Evolutionary conservation across 2,113 vertebrate genomes (phyloP).

Genomic region (Oreochromis aureus): DNA sequence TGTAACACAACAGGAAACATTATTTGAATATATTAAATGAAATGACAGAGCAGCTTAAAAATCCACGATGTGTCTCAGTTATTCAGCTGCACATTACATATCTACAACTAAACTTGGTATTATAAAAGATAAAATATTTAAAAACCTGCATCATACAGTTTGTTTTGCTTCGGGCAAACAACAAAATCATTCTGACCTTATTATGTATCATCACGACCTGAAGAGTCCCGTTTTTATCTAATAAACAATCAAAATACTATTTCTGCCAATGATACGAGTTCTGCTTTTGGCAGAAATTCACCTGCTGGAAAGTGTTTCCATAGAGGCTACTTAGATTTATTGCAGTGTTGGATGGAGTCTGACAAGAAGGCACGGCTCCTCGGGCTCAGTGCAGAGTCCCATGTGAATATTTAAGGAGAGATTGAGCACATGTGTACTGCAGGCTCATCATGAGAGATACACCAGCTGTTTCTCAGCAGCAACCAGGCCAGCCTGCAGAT

Average conservation of each 20-base stretch:
- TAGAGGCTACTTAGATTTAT: neutral
- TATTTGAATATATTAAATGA: neutral
- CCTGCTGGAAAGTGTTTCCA: neutral
- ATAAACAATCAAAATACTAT: neutral
- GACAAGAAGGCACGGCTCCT: neutral
- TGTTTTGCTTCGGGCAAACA: neutral
- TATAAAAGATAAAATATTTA: neutral
- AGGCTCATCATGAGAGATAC: neutral
- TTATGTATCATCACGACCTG: neutral
- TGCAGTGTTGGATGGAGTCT: neutral
- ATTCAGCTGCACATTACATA: neutral
- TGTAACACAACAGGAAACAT: neutral
- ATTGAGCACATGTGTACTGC: neutral
- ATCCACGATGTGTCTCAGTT: neutral
- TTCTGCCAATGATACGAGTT: neutral
- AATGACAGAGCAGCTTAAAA: neutral
- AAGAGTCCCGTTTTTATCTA: neutral
- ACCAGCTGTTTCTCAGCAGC: constrained; percentile 1
- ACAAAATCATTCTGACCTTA: neutral
- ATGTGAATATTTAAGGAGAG: neutral
- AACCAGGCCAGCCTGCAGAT: neutral
- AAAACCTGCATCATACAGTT: neutral
- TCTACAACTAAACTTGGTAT: neutral
- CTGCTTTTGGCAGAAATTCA: neutral
- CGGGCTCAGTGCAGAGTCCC: neutral